Conservation (phyloP, 2,888 invertebrate species). For the Andricus quercusramuli region DNA sequence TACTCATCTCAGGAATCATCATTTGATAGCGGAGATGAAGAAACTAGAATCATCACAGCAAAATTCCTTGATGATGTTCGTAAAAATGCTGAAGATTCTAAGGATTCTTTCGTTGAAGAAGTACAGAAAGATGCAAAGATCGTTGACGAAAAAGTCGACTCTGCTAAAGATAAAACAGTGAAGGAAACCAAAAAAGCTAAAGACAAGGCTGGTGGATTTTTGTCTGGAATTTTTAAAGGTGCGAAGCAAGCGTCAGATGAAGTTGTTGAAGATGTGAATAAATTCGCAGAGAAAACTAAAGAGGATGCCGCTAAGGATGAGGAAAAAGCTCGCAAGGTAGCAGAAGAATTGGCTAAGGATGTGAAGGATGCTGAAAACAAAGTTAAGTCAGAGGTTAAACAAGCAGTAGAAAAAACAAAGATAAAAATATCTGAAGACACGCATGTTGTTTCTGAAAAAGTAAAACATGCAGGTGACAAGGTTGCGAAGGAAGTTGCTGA, state of each 20-base stretch:
- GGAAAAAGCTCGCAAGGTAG: constrained; percentile 50
- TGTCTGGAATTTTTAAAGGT: constrained; percentile 59
- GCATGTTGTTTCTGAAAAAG: constrained; percentile 26
- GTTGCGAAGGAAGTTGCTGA: constrained; percentile 32
- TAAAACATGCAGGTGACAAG: neutral
- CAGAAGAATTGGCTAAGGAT: constrained; percentile 50
- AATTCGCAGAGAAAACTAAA: constrained; percentile 72
- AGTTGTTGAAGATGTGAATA: constrained; percentile 46
- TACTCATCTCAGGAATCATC: constrained; percentile 68
- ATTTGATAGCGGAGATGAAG: constrained; percentile 72
- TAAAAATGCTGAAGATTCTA: constrained; percentile 59
- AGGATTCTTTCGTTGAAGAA: constrained; percentile 54
- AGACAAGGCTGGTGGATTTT: constrained; percentile 56
- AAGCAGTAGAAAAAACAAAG: constrained; percentile 3
- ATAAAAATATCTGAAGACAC: constrained; percentile 43
- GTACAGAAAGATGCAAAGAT: constrained; percentile 45
- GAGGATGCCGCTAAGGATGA: constrained; percentile 64
- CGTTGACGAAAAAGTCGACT: constrained; percentile 37
- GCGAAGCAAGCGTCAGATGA: constrained; percentile 53
- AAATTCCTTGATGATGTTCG: constrained; percentile 67
- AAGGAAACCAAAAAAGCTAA: constrained; percentile 55
- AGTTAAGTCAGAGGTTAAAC: constrained; percentile 27
- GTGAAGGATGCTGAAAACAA: constrained; percentile 41
- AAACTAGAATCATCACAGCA: constrained; percentile 63
- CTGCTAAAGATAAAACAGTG: constrained; percentile 45